Conservation (phyloP, 2,113 vertebrate species). For the Gobius niger region DNA sequence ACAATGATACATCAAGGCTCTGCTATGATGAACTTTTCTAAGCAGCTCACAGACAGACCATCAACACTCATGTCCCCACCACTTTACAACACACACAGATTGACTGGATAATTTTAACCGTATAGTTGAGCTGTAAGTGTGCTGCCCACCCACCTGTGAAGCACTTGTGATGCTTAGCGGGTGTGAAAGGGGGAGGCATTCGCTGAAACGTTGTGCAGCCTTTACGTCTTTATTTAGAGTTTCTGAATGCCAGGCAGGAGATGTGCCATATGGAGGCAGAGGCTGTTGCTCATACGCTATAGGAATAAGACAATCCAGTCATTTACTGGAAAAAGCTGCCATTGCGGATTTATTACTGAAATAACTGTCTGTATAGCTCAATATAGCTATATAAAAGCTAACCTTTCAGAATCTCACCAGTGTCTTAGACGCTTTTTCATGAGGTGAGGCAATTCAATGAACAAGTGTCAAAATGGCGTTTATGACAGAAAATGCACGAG, state of each 20-base stretch:
- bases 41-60: constrained; percentile 5
- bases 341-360: not conserved
- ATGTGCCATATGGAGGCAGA: not conserved
- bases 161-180: constrained; percentile 22
- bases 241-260: constrained; percentile 12
- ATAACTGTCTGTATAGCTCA: not conserved
- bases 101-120: constrained; percentile 23
- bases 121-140: constrained; percentile 21
- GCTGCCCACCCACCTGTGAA: constrained; percentile 37
- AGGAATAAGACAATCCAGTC: not conserved
- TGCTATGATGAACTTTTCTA: not conserved
- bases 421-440: not conserved
- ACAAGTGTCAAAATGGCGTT: not conserved
- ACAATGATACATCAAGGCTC: not conserved
- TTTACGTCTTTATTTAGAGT: constrained; percentile 21
- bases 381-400: not conserved
- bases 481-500: not conserved
- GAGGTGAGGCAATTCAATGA: not conserved
- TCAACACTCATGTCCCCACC: constrained; percentile 8
- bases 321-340: not conserved
- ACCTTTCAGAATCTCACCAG: not conserved
- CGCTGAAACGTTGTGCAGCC: constrained; percentile 14
- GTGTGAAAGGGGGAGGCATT: constrained; percentile 9
- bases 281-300: not conserved
- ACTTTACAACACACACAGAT: constrained; percentile 3